phyloP scores from a whole-genome alignment of 2,797 vertebrate genomes.

The Chanos chanos region DNA sequence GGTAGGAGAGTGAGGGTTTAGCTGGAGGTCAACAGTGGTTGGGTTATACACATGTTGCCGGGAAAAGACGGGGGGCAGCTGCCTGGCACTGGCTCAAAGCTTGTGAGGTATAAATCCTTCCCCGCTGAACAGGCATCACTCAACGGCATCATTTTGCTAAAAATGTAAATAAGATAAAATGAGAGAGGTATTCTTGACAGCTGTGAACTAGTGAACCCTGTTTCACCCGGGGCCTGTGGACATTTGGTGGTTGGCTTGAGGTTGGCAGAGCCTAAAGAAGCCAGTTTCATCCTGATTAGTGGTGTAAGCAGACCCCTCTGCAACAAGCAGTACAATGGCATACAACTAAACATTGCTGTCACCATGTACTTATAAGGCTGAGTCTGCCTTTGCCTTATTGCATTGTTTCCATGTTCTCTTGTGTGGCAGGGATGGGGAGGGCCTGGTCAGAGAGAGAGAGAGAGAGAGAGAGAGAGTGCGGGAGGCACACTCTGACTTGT shows the following conservation, averaged over 20 bases:
- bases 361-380: neutral
- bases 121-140: conserved; percentile 64
- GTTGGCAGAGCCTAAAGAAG: neutral
- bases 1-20: conserved; percentile 62
- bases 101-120: conserved; percentile 21
- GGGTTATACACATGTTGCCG: conserved; percentile 54
- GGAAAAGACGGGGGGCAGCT: conserved; percentile 73
- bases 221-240: conserved; percentile 53
- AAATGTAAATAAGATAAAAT: conserved; percentile 62
- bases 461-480: neutral
- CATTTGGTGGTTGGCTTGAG: conserved; percentile 24
- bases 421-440: neutral
- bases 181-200: conserved; percentile 68
- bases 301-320: neutral
- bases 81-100: conserved; percentile 51
- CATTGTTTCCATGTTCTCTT: neutral
- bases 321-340: neutral
- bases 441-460: too few species aligned
- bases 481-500: neutral
- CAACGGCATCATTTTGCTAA: conserved; percentile 59
- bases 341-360: neutral
- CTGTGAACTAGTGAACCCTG: conserved; percentile 69
- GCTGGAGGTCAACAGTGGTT: conserved; percentile 58
- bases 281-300: neutral
- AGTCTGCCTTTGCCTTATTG: neutral